These are phyloP conservation scores for Amphiprion percula DNA, from an alignment of 2,113 vertebrate species.

Conservation along the genomic window DNA sequence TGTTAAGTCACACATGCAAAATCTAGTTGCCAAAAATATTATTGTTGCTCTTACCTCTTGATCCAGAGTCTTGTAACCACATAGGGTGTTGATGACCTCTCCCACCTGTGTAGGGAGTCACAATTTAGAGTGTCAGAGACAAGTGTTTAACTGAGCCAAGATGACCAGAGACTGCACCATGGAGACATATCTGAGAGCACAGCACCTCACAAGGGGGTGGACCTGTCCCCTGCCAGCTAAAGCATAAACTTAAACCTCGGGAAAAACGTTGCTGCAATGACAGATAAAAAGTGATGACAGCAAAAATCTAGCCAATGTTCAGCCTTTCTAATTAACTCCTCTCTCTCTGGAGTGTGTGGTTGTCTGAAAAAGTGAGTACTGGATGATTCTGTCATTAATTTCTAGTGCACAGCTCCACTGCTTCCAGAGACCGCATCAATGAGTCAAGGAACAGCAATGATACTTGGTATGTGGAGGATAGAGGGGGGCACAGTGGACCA, in stretches of 20 bases:
- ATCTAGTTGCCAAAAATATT: too few relatives aligned
- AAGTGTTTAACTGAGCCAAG: neutral
- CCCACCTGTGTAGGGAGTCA: conserved; percentile 77
- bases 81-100: conserved; percentile 90
- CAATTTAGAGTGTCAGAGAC: conserved; percentile 30
- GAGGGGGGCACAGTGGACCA: neutral
- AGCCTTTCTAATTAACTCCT: conserved; percentile 22
- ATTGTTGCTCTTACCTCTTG: conserved; percentile 81
- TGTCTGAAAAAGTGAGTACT: neutral
- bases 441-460: conserved; percentile 1
- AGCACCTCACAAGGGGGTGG: neutral
- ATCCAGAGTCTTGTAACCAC: conserved; percentile 86
- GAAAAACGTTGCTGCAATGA: conserved; percentile 23
- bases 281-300: conserved; percentile 47
- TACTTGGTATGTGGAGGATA: neutral
- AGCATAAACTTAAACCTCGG: conserved; percentile 29
- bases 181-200: neutral
- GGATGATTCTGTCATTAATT: conserved; percentile 23
- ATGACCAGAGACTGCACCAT: neutral
- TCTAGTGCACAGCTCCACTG: conserved; percentile 25
- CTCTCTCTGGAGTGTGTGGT: conserved; percentile 9
- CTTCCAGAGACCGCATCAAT: conserved; percentile 35
- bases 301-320: conserved; percentile 28
- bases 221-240: conserved; percentile 24
- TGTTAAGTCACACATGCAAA: too few relatives aligned